These are phyloP conservation scores for Hylyphantes graminicola DNA, from an alignment of 1,140 invertebrate species.

Conservation along the genomic window DNA sequence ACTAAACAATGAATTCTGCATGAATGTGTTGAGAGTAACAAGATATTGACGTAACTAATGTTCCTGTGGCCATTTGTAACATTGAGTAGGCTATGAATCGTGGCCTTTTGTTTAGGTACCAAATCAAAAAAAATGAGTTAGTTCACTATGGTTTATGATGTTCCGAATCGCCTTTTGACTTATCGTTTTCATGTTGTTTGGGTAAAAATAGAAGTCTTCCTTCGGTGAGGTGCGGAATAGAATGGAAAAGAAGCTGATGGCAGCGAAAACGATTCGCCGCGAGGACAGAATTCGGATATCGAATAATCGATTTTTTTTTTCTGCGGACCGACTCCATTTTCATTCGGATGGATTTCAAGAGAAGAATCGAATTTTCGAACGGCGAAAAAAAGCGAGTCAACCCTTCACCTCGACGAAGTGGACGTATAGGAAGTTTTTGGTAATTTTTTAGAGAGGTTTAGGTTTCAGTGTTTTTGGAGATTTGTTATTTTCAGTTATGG, in stretches of 20 bases:
- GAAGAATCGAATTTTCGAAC: slow-evolving; percentile 40
- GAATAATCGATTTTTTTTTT: slow-evolving; percentile 38
- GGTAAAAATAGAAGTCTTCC: slow-evolving; percentile 30
- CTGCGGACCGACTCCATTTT: slow-evolving; percentile 8
- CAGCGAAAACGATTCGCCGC: slow-evolving; percentile 38
- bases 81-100: no score
- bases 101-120: no score
- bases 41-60: no score
- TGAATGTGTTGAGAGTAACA: no score
- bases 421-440: no score
- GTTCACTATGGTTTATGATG: no score
- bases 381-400: slow-evolving; percentile 8
- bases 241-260: slow-evolving; percentile 27
- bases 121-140: no score
- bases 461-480: no score
- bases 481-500: no score
- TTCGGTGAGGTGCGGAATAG: background rate
- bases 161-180: slow-evolving; percentile 3
- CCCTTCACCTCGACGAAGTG: background rate
- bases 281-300: slow-evolving; percentile 55
- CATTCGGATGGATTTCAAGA: slow-evolving; percentile 27
- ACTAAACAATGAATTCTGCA: no score
- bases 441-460: no score
- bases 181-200: slow-evolving; percentile 53
- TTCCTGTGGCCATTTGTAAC: no score